phyloP scores from a whole-genome alignment of 2,797 vertebrate species.

The Cirrhinus molitorella region DNA sequence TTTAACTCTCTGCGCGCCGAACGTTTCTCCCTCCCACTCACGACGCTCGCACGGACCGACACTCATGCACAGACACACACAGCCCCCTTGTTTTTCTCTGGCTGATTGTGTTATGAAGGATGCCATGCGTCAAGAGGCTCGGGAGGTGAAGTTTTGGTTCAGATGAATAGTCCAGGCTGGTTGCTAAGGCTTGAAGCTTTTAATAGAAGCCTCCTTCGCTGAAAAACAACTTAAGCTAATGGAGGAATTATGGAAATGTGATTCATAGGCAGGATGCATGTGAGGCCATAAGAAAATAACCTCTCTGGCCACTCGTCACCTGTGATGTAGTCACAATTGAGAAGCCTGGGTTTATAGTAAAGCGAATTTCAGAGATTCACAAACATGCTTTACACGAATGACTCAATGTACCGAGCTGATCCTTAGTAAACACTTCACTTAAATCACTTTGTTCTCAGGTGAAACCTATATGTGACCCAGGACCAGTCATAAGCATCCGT shows the following conservation, averaged over 20 bases:
- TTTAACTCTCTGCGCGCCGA: constrained; percentile 45
- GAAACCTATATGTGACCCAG: neutral
- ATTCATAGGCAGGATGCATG: constrained; percentile 2
- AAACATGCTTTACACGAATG: neutral
- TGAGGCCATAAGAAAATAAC: neutral
- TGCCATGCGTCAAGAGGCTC: neutral
- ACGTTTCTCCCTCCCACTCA: constrained; percentile 46
- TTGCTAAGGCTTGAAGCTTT: constrained; percentile 35
- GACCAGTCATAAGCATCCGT: too few species aligned
- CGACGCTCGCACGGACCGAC: neutral
- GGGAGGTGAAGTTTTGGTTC: constrained; percentile 9
- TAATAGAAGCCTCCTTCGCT: constrained; percentile 49
- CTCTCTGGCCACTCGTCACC: neutral
- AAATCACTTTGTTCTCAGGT: neutral
- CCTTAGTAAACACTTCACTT: neutral
- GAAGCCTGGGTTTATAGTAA: neutral
- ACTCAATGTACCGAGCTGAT: neutral
- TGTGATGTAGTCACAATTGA: neutral
- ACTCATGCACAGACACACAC: constrained; percentile 41
- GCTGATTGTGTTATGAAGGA: constrained; percentile 10
- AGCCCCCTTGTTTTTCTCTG: constrained; percentile 30
- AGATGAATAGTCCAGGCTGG: constrained; percentile 1
- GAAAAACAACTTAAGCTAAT: constrained; percentile 25
- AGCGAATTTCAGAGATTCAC: neutral
- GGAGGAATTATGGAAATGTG: constrained; percentile 32